Conservation (phyloP, 2,113 vertebrate species). For the Corythaixoides concolor region DNA sequence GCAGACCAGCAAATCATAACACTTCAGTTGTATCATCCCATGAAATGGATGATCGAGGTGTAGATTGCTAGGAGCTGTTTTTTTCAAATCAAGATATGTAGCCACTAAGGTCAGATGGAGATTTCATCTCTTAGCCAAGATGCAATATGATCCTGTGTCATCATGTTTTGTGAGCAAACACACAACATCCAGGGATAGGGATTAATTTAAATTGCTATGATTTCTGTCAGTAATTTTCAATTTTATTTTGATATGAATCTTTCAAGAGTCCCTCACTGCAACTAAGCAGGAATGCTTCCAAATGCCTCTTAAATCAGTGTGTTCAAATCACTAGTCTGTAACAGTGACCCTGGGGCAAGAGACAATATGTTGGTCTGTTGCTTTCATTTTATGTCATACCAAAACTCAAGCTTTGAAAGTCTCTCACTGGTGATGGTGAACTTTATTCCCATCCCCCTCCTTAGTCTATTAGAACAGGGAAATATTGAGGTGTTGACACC, state of each 20-base stretch:
- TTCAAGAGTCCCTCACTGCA: background rate
- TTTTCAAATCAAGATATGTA: background rate
- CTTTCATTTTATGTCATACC: background rate
- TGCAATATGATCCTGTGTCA: background rate
- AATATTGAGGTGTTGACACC: constrained; percentile 25
- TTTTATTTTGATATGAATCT: background rate
- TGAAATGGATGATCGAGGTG: background rate
- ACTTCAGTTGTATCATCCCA: background rate
- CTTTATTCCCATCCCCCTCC: background rate
- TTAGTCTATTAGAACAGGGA: background rate
- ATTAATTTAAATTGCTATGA: background rate
- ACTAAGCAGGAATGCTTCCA: background rate
- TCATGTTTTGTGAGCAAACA: background rate
- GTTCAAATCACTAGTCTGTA: background rate
- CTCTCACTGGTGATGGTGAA: background rate
- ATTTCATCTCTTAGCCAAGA: background rate
- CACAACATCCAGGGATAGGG: background rate
- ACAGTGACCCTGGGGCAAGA: background rate
- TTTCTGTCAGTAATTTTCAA: background rate
- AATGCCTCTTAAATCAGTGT: background rate
- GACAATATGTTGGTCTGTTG: background rate
- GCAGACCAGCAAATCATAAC: background rate
- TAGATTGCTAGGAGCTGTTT: background rate
- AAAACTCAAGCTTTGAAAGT: background rate
- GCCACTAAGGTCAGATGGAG: background rate